Conservation (phyloP, 2,888 invertebrate genomes). For the Lucinisca nassula region DNA sequence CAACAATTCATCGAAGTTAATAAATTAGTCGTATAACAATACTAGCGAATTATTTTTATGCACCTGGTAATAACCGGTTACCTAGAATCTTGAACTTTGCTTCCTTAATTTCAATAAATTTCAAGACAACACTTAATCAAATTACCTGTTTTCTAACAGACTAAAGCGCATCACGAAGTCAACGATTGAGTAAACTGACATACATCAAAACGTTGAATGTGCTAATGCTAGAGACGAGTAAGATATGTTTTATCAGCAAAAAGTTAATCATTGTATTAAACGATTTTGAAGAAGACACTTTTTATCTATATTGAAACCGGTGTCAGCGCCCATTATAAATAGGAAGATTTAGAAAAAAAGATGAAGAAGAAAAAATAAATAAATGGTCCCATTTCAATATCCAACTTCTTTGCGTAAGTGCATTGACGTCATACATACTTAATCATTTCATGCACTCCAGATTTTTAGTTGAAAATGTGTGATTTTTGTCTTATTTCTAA, state of each 20-base stretch:
- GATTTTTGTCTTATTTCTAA: too few species aligned
- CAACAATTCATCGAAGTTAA: background rate
- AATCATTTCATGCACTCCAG: too few species aligned
- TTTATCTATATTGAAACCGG: background rate
- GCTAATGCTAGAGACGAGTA: background rate
- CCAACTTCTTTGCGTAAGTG: too few species aligned
- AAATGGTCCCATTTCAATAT: too few species aligned
- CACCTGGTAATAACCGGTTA: background rate
- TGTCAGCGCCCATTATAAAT: too few species aligned
- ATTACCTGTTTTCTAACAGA: background rate
- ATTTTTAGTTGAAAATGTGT: too few species aligned
- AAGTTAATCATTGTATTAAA: conserved; percentile 9
- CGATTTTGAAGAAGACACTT: background rate
- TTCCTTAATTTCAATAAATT: background rate
- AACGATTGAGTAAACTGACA: background rate
- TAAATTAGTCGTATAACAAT: background rate
- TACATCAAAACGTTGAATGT: conserved; percentile 6
- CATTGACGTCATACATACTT: too few species aligned
- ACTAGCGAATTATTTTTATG: background rate
- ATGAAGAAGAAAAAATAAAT: too few species aligned
- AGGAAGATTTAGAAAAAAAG: too few species aligned
- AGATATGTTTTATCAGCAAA: conserved; percentile 14
- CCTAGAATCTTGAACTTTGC: background rate
- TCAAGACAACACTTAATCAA: background rate
- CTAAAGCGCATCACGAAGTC: background rate